Evolutionary conservation across 2,888 invertebrate genomes (phyloP).

Genomic region (Temnothorax rugatulus): DNA sequence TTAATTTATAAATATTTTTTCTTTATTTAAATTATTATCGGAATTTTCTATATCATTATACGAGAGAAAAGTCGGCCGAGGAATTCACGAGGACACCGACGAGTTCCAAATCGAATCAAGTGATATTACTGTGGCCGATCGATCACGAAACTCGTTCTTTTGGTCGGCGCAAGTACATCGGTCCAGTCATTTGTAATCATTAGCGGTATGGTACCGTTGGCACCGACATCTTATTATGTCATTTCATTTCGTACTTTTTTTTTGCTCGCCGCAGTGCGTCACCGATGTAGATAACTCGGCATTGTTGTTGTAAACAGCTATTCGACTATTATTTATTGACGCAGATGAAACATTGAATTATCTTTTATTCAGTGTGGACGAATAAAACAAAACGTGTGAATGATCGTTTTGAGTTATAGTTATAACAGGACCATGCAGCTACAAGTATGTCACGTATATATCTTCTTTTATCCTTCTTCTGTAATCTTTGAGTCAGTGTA

Average conservation of each 20-base stretch:
- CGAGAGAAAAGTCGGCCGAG: conserved; percentile 59
- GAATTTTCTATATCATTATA: not conserved
- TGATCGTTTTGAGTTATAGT: conserved; percentile 13
- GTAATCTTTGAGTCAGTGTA: not conserved
- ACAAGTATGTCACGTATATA: not conserved
- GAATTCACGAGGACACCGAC: conserved; percentile 50
- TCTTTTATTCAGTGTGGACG: conserved; percentile 36
- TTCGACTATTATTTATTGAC: conserved; percentile 41
- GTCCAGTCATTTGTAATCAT: conserved; percentile 82
- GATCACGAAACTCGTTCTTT: conserved; percentile 73
- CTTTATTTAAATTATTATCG: not conserved
- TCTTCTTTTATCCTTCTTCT: not conserved
- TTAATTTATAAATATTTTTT: not conserved
- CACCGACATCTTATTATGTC: conserved; percentile 81
- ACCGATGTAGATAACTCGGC: conserved; percentile 34
- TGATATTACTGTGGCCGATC: conserved; percentile 74
- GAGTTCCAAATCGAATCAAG: conserved; percentile 73
- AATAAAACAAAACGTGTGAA: conserved; percentile 5
- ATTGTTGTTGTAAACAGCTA: conserved; percentile 49
- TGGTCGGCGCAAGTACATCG: conserved; percentile 67
- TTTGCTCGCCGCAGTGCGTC: conserved; percentile 59
- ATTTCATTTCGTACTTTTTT: conserved; percentile 73
- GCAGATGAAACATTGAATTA: conserved; percentile 47
- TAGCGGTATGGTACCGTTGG: conserved; percentile 80
- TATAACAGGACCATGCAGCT: not conserved